These are phyloP conservation scores for Megastigmus dorsalis DNA, from an alignment of 2,888 invertebrate species.

Conservation along the genomic window DNA sequence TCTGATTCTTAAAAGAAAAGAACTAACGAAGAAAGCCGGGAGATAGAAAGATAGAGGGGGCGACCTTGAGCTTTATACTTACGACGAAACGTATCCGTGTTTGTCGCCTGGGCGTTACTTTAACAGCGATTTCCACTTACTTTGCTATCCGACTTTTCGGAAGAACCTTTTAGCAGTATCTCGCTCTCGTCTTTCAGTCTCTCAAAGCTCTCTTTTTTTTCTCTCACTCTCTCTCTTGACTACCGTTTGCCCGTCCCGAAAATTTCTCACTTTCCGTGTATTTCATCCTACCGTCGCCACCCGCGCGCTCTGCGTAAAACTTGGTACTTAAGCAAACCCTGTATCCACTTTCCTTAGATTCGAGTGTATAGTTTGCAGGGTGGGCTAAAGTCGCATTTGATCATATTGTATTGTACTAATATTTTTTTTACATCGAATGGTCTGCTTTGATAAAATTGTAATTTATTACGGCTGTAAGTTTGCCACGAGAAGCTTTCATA, in stretches of 20 bases:
- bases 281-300: not conserved
- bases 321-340: slow-evolving; percentile 35
- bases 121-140: slow-evolving; percentile 70
- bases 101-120: slow-evolving; percentile 59
- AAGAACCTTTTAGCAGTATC: slow-evolving; percentile 49
- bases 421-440: too few relatives aligned
- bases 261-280: slow-evolving; percentile 44
- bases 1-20: not conserved
- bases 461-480: too few relatives aligned
- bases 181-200: slow-evolving; percentile 17
- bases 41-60: too few relatives aligned
- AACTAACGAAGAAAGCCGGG: slow-evolving; percentile 4
- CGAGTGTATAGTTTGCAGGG: too few relatives aligned
- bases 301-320: slow-evolving; percentile 9
- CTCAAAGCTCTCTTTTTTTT: not conserved
- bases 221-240: too few relatives aligned
- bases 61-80: slow-evolving; percentile 33
- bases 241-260: slow-evolving; percentile 21
- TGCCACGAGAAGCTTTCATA: too few relatives aligned
- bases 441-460: too few relatives aligned
- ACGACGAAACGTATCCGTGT: slow-evolving; percentile 55
- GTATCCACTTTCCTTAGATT: slow-evolving; percentile 12
- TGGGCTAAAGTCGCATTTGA: too few relatives aligned
- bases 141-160: slow-evolving; percentile 58
- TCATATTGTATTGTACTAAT: not conserved